A percentile compares a stretch with the other conserved stretches of the same genome.
phyloP scores from a whole-genome alignment of 2,113 vertebrate species.

The Ceyx cyanopectus region DNA sequence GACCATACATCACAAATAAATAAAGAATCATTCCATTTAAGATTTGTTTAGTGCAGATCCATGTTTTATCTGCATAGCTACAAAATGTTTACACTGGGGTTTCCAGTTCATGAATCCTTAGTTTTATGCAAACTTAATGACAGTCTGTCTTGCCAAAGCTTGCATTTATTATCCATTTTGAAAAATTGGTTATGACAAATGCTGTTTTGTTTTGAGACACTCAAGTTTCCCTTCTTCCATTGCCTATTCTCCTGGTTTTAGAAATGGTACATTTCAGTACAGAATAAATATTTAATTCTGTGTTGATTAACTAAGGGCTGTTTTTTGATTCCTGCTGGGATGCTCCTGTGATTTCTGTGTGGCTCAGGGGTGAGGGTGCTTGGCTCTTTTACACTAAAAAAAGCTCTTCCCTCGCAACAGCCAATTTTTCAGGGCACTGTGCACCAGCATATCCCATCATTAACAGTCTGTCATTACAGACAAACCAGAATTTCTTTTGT shows the following conservation, averaged over 20 bases:
- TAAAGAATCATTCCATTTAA: background rate
- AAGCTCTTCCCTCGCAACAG: background rate
- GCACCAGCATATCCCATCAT: background rate
- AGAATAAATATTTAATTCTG: background rate
- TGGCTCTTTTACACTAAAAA: background rate
- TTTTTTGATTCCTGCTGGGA: background rate
- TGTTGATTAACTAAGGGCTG: background rate
- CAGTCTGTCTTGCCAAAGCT: conserved; percentile 10
- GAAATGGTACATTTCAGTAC: background rate
- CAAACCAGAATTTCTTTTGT: background rate
- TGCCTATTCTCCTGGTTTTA: background rate
- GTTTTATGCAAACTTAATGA: conserved; percentile 28
- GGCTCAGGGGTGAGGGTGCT: background rate
- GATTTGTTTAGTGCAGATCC: background rate
- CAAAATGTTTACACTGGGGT: background rate
- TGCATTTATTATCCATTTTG: conserved; percentile 22
- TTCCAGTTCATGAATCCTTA: conserved; percentile 30
- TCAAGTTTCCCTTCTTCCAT: background rate
- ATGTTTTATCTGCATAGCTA: background rate
- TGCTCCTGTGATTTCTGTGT: background rate
- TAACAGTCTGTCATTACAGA: background rate
- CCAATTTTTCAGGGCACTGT: background rate
- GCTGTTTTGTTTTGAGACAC: background rate
- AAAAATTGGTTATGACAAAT: conserved; percentile 42
- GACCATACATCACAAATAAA: background rate